phyloP scores from a whole-genome alignment of 1,140 invertebrate species.

The Panagrolaimus sp. region DNA sequence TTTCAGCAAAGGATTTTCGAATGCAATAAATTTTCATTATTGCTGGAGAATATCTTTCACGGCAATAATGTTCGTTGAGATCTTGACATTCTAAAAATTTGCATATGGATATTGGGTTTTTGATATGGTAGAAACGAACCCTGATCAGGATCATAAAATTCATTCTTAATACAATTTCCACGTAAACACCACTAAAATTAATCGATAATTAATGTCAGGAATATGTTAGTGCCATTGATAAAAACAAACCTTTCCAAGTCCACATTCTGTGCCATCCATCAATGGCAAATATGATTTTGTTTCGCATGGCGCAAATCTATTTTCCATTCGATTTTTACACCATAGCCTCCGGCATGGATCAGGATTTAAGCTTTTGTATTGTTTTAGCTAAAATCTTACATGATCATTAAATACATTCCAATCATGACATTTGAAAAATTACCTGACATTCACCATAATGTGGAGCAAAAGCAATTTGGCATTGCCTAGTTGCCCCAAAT shows the following conservation, averaged over 20 bases:
- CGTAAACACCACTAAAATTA: constrained; percentile 9
- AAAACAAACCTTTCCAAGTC: constrained; percentile 35
- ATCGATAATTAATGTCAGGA: background rate
- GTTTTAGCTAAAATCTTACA: constrained; percentile 16
- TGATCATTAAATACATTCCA: background rate
- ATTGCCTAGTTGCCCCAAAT: constrained; percentile 41
- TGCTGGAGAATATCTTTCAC: background rate
- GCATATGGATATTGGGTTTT: background rate
- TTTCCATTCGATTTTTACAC: constrained; percentile 46
- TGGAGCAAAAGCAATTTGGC: constrained; percentile 50
- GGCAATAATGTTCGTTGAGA: background rate
- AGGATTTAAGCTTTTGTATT: background rate
- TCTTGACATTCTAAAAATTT: constrained; percentile 6
- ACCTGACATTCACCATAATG: constrained; percentile 43
- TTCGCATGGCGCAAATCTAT: constrained; percentile 42
- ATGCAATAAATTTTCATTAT: constrained; percentile 4
- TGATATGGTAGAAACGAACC: background rate
- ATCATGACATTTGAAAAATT: constrained; percentile 11
- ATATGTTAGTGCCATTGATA: background rate
- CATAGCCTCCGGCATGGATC: constrained; percentile 50
- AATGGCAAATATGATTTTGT: constrained; percentile 49
- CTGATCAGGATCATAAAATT: constrained; percentile 4
- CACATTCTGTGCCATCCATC: constrained; percentile 51
- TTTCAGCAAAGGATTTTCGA: background rate
- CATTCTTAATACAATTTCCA: background rate